Base-by-base conservation (phyloP, 2,888 invertebrate species). In the Ichneumoninae sp. region DNA sequence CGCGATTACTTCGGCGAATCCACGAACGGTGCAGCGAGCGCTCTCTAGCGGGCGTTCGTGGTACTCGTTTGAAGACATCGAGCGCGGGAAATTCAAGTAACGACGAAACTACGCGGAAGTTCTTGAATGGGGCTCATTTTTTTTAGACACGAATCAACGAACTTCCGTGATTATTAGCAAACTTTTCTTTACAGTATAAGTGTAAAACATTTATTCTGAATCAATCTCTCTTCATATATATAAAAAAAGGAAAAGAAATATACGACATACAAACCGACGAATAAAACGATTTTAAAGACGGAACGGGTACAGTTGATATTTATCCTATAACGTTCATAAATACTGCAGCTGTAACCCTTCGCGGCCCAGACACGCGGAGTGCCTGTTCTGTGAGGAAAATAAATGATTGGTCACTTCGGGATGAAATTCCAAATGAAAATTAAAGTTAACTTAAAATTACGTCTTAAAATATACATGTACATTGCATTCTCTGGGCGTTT, bases 131-230 rank as follows among this genome's bases (percentile, higher is more conserved):
- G 57, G 8, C 57, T 10, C 8, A 57, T 26, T 57, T 54, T 60
- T n/a, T 69, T 7, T 50, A 33, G 33, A 65, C 10, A 74, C 36
- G 77, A 87, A 89, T 88, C 86, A 89, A 88, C 86, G 86, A 84
- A 88, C 82, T 87, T 89, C 85, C 75, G 86, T 89, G 85, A 88
- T 88, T 89, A 89, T 89, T 89, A 87, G 89, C 88, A 90, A 87
- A 88, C 70, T 68, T 50, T 83, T 89, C 83, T 89, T 88, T 88
- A 89, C 90, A 88, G 87, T 87, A 87, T 88, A 85, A 88, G 88
- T 90, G 89, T 89, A 90, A 91, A 91, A 91, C 89, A 90, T 91
- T 89, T 91, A 90, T 90, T 88, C 86, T 88, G 87, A 88, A 88
- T 87, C 87, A 88, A 88, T 86, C 85, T 85, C 83, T 89, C 78